These are phyloP conservation scores for Uromys caudimaculatus DNA, from an alignment of 2,797 vertebrate genomes.

Conservation along the genomic window DNA sequence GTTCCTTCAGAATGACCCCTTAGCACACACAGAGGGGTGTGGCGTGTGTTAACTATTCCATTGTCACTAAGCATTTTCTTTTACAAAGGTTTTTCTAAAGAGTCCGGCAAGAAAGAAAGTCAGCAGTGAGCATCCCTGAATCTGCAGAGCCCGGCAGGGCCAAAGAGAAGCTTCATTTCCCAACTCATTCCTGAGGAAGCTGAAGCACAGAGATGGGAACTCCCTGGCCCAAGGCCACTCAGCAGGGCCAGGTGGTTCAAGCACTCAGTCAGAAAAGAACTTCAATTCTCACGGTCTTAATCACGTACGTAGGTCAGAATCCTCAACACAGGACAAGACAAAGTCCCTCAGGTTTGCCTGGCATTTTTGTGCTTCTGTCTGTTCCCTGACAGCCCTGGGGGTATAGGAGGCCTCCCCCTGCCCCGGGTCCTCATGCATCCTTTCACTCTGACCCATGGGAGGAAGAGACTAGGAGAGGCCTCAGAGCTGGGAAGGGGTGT, in stretches of 20 bases:
- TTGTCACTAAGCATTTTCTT: not conserved
- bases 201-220: not conserved
- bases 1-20: not conserved
- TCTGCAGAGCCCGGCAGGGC: rapidly evolving
- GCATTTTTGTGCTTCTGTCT: not conserved
- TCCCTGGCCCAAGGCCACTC: not conserved
- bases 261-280: not conserved
- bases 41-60: rapidly evolving
- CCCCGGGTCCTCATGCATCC: not conserved
- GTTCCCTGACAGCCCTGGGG: not conserved
- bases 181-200: not conserved
- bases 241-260: not conserved
- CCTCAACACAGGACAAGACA: not conserved
- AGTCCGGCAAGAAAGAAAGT: no score
- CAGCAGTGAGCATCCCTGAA: rapidly evolving
- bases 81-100: not conserved
- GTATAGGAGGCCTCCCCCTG: not conserved
- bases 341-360: not conserved
- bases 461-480: not conserved
- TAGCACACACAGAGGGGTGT: rapidly evolving
- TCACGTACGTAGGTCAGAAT: not conserved
- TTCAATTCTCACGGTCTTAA: not conserved
- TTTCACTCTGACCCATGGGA: no score
- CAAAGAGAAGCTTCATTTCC: not conserved
- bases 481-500: not conserved